A percentile compares a stretch with the other conserved stretches of the same genome.
phyloP scores from a whole-genome alignment of 2,888 invertebrate species.

The Andricus quercusramuli region DNA sequence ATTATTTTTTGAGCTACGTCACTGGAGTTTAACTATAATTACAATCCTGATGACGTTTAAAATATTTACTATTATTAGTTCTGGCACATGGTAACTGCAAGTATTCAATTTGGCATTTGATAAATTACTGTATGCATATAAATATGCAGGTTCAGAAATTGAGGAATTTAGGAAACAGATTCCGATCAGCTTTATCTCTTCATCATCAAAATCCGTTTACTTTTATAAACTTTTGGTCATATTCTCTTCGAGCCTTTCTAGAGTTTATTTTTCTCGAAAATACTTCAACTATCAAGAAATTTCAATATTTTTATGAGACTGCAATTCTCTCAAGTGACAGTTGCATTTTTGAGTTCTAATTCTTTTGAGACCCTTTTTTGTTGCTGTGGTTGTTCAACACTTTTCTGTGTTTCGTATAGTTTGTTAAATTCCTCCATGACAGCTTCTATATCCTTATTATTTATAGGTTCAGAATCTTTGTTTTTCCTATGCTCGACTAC shows the following conservation, averaged over 20 bases:
- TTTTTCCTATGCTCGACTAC: constrained; percentile 42
- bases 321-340: background rate
- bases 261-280: background rate
- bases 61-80: background rate
- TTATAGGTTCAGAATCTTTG: constrained; percentile 11
- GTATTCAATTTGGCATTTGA: background rate
- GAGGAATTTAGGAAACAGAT: background rate
- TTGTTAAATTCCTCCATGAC: constrained; percentile 41
- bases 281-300: background rate
- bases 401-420: constrained; percentile 28
- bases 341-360: background rate
- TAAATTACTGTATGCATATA: too few relatives aligned
- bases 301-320: background rate
- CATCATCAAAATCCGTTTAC: background rate
- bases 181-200: background rate
- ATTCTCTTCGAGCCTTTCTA: background rate
- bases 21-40: background rate
- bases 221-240: background rate
- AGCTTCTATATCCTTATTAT: constrained; percentile 32
- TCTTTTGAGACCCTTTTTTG: background rate
- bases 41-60: background rate
- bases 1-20: background rate
- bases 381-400: background rate
- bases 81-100: background rate
- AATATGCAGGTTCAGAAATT: too few relatives aligned